Base-by-base conservation (phyloP, 64 coral and sea anemone species). In the Catalaphyllia jardinei region DNA sequence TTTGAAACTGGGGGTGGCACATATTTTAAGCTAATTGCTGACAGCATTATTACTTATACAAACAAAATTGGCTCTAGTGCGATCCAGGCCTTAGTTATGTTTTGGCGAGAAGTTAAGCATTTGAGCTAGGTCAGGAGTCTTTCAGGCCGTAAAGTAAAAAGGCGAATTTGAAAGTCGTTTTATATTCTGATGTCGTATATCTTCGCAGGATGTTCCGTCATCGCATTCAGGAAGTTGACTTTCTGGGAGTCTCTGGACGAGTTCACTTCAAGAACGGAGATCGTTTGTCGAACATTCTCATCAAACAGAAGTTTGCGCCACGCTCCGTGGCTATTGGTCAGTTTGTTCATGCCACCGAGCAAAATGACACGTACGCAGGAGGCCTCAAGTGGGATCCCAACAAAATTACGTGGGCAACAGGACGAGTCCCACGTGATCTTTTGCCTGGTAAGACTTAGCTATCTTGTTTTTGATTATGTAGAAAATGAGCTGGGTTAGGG, bases 181-280 rank as follows among this genome's bases (percentile, higher is more conserved):
- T 6, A 46, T 46, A 46, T 46, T 25, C 65, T 27, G 7, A 8
- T 25, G 4, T 69, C 65, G 4, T 27, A 27, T 69, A 11, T 27
- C 22, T 61, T 75, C 11, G 39, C 75, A 95, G 94, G 12, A 42
- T 72, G 24, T 95, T 95, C 31, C 86, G 89, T 9, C 74, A 82
- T n/a, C 60, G 52, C n/a, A 95, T 95, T 27, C 85, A 95, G 55
- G 27, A 75, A 55, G 61, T 82, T 0, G 61, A 91, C 67, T 95
- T 95, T 51, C 59, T 89, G 67, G 94, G 94, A 22, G 94, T 86
- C 28, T 95, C 94, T 8, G 89, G 94, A 19, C 89, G 85, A 3
- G 94, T 95, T 55, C 94, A 95, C 71, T 95, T 95, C 72, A 90
- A 86, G 0, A 95, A 91, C 30, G 94, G 94, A 9, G 94, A 95